Evolutionary conservation across 2,888 invertebrate species (phyloP).

Genomic region (Mamestra brassicae): DNA sequence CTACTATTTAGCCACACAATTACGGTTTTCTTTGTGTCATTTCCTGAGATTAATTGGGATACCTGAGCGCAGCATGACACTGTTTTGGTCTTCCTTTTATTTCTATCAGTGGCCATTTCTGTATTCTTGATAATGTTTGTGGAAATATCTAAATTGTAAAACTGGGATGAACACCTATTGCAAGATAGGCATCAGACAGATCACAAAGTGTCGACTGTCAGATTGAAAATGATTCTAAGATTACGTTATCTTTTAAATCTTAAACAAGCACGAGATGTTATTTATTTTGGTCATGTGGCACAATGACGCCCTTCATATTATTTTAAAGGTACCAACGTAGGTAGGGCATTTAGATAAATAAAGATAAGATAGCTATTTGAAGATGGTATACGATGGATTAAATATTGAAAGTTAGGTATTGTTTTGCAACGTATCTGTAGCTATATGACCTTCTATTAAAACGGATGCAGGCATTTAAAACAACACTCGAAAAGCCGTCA

Average conservation of each 20-base stretch:
- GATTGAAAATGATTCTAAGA: slow-evolving; percentile 20
- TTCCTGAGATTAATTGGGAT: no score
- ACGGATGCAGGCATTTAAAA: slow-evolving; percentile 4
- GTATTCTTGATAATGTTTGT: no score
- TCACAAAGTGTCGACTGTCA: slow-evolving; percentile 14
- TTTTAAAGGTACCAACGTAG: background rate
- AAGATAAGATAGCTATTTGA: slow-evolving; percentile 36
- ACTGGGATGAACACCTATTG: background rate
- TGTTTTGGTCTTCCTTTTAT: no score
- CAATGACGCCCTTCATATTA: slow-evolving; percentile 3
- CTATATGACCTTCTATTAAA: slow-evolving; percentile 21
- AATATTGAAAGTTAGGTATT: slow-evolving; percentile 34
- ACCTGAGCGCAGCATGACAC: no score
- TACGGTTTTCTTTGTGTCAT: background rate
- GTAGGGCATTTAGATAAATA: slow-evolving; percentile 15
- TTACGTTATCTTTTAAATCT: slow-evolving; percentile 24
- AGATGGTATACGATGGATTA: slow-evolving; percentile 15
- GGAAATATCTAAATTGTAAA: no score
- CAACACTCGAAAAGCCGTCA: slow-evolving; percentile 1
- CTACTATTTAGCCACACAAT: no score
- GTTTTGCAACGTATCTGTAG: slow-evolving; percentile 9
- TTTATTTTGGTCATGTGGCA: slow-evolving; percentile 13
- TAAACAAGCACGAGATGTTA: background rate
- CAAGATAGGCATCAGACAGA: slow-evolving; percentile 23
- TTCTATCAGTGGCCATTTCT: no score